These are phyloP conservation scores for Drosophila quadrilineata DNA, from an alignment of 1,140 invertebrate species.

Conservation along the genomic window DNA sequence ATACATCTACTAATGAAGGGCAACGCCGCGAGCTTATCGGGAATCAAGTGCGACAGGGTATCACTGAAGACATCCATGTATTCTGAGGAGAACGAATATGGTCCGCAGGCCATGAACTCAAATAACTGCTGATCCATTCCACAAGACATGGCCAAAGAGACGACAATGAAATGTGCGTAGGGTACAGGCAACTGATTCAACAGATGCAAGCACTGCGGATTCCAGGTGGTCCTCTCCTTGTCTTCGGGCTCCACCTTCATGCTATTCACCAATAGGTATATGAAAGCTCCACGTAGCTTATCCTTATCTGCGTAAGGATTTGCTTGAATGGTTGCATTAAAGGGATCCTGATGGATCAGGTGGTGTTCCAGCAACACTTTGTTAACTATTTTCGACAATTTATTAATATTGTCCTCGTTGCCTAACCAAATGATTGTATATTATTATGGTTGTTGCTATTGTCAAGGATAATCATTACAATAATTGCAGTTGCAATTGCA, in stretches of 20 bases:
- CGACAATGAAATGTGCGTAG: slow-evolving; percentile 15
- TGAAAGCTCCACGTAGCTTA: slow-evolving; percentile 32
- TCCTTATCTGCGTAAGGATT: background rate
- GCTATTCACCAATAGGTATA: slow-evolving; percentile 30
- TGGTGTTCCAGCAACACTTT: slow-evolving; percentile 29
- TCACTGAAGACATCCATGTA: slow-evolving; percentile 35
- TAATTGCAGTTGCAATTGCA: too few relatives aligned
- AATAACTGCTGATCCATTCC: slow-evolving; percentile 22
- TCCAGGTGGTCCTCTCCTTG: background rate
- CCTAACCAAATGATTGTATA: too few relatives aligned
- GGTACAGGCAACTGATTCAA: slow-evolving; percentile 8
- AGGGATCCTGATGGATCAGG: slow-evolving; percentile 8
- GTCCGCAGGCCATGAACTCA: slow-evolving; percentile 41
- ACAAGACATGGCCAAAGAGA: slow-evolving; percentile 20
- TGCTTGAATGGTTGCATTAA: background rate
- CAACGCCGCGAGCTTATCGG: background rate
- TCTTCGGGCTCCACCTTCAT: background rate
- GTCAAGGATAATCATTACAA: too few relatives aligned
- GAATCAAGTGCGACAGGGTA: background rate
- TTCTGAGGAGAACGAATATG: slow-evolving; percentile 23
- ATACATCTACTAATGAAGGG: background rate
- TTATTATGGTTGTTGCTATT: too few relatives aligned
- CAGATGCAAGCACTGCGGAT: slow-evolving; percentile 37
- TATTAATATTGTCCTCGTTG: slow-evolving; percentile 37
- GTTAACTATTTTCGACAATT: slow-evolving; percentile 10